A percentile compares a stretch with the other conserved stretches of the same genome.
Conservation (phyloP, 2,888 invertebrate genomes). For the Aricia artaxerxes region DNA sequence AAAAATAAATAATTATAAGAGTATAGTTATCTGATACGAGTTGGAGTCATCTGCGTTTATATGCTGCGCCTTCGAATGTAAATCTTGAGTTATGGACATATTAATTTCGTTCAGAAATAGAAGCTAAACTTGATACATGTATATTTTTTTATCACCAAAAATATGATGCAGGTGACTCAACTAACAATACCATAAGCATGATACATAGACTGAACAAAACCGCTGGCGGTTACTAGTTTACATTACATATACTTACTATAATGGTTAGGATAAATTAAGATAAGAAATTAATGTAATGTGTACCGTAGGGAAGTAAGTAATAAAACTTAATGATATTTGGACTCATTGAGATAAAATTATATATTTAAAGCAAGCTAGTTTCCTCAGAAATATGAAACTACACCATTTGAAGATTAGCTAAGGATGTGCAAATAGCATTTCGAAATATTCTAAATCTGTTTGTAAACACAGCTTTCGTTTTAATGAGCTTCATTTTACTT, state of each 20-base stretch:
- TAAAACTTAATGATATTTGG: neutral
- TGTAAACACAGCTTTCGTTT: neutral
- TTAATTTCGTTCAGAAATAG: neutral
- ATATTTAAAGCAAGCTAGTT: neutral
- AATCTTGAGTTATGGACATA: neutral
- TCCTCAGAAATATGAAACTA: neutral
- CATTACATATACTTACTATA: conserved; percentile 28
- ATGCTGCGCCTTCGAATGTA: neutral
- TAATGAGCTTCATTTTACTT: neutral
- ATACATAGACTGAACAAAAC: conserved; percentile 34
- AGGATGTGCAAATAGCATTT: neutral
- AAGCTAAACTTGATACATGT: neutral
- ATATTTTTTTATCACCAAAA: neutral
- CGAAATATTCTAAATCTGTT: neutral
- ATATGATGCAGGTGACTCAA: neutral
- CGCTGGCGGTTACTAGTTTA: conserved; percentile 35
- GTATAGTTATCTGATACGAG: neutral
- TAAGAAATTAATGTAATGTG: conserved; percentile 1
- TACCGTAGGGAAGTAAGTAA: neutral
- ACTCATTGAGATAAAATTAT: neutral
- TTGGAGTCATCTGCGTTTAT: conserved; percentile 5
- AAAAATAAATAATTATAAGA: conserved; percentile 6
- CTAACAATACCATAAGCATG: conserved; percentile 18
- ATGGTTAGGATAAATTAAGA: conserved; percentile 22
- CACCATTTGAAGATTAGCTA: neutral